Base-by-base conservation (phyloP, 2,113 vertebrate genomes). In the Scytalopus superciliaris region DNA sequence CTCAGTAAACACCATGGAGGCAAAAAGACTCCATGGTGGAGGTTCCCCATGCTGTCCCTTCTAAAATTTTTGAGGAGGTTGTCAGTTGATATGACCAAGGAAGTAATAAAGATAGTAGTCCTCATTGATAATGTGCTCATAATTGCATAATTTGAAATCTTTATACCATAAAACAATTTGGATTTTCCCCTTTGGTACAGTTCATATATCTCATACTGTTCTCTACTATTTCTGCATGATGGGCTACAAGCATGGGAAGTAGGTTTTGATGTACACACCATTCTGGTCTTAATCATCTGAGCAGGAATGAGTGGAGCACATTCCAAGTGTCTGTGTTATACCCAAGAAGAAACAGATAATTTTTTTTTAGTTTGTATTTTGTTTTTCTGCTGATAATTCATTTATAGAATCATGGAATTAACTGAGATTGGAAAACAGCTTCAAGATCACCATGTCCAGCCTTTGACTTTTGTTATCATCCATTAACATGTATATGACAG, bases 231-330 rank as follows among this genome's bases (percentile, higher is more conserved):
- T 66, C 64, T 64, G 27, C 0, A 1, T n/a, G 15, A 63, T 47
- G 40, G 62, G 19, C 57, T 62, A n/a, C 17, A 35, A 62, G 30
- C 30, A 67, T 3, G 2, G 37, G 40, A 85, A 45, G 12, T 4
- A 31, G 39, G 15, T 72, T 77, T 77, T 0, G 0, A 39, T 27
- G 28, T 47, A 83, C 35, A 39, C 24, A 35, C 4, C 0, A 5
- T 16, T 56, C 44, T 72, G 33, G 30, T 35, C 60, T 25, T 70
- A 70, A 62, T 8, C 9, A 19, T 52, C 30, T 44, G 35, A 75
- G 30, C 42, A 76, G 40, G 21, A 82, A 50, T 52, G 10, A 72
- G 6, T 10, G 64, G n/a, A 14, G 31, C 49, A 49, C 31, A 52
- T 90, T 19, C 19, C 0, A 1, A 73, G 18, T 1, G 73, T 80